Evolutionary conservation across 2,888 invertebrate genomes (phyloP), one percentile per base, ranked within the genome.

Genomic region (Argyresthia goedartella): DNA sequence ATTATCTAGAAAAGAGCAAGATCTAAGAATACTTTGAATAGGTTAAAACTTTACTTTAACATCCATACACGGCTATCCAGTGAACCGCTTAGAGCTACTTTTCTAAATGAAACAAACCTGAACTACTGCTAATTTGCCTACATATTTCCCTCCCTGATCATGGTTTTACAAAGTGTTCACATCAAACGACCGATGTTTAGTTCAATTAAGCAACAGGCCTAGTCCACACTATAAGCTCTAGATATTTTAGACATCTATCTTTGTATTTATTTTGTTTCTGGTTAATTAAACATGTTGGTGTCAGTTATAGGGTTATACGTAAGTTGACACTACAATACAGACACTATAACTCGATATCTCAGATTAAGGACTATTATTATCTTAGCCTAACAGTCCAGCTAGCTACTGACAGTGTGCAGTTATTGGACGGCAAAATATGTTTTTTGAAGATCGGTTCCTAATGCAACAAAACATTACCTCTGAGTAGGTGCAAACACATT

Each of bases 141-240:
- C 25, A 6, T 25, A 25, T 25, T 25, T 25, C 25, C 6, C 6
- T 25, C 25, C 25, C 25, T 25, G 25, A 25, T 25, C 2, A 25
- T 25, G 25, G 25, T 25, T 25, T 25, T 25, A 25, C 25, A 25
- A 25, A 25, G 25, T 25, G 25, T 39, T 39, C n/a, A n/a, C 10
- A 39, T n/a, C 39, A 39, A 39, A 39, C 39, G n/a, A 39, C 39
- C 8, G n/a, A n/a, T n/a, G n/a, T n/a, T n/a, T n/a, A n/a, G n/a
- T n/a, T n/a, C n/a, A n/a, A n/a, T 11, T 3, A 43, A 43, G n/a
- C n/a, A 14, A 49, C 68, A 63, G 77, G 77, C 79, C 86, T 85
- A 85, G 71, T 59, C 25, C 80, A 69, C 67, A 66, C 85, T 85
- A 85, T 85, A 86, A 86, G 85, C 85, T 86, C 86, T 84, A 85